Conservation (phyloP, 37 sponge, comb jelly and placozoan species). For the Oscarella lobularis region DNA sequence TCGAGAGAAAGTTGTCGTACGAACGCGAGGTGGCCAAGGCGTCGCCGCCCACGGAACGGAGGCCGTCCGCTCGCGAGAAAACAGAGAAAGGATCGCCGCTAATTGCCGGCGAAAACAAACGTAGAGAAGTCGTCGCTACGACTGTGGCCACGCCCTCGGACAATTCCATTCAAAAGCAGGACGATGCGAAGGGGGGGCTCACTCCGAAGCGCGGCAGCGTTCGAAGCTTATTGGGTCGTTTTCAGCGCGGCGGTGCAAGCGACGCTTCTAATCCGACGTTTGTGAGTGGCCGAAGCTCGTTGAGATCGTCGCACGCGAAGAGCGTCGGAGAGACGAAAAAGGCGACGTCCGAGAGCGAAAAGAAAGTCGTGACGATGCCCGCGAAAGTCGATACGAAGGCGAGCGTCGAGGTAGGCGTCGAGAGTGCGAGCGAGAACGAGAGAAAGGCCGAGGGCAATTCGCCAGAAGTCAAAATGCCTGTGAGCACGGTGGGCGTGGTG, state of each 20-base stretch:
- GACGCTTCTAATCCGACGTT: not conserved
- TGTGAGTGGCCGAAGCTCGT: too few relatives aligned
- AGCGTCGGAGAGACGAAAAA: not conserved
- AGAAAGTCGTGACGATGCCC: not conserved
- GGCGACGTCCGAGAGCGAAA: not conserved
- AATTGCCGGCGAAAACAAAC: too few relatives aligned
- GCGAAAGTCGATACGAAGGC: too few relatives aligned
- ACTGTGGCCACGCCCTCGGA: too few relatives aligned
- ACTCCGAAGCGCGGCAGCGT: conserved; percentile 1
- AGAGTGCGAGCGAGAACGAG: not conserved
- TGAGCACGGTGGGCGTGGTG: not conserved
- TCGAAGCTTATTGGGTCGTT: not conserved
- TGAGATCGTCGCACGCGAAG: not conserved
- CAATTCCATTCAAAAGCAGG: too few relatives aligned
- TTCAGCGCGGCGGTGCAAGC: not conserved
- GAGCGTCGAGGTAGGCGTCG: not conserved
- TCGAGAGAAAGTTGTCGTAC: not conserved
- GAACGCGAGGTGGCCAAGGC: not conserved
- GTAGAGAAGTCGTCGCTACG: too few relatives aligned
- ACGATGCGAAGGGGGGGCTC: too few relatives aligned
- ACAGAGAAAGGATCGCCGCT: too few relatives aligned
- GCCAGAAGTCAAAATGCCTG: not conserved
- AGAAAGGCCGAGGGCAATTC: not conserved
- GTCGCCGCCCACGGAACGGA: too few relatives aligned
- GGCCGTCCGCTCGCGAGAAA: too few relatives aligned